Conservation (phyloP, 1,140 invertebrate species). For the Dreissena rostriformis region DNA sequence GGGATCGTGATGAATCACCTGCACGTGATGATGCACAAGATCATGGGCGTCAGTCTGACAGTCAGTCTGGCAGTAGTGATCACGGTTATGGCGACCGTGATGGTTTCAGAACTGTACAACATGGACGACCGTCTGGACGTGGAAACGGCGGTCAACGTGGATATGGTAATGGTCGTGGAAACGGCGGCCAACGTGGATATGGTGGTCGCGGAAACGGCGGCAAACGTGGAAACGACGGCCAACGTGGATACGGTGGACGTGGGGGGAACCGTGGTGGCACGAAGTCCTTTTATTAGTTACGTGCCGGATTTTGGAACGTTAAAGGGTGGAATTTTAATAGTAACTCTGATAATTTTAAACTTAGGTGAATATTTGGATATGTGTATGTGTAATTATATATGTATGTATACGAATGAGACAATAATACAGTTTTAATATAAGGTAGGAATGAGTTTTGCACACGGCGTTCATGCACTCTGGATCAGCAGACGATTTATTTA, state of each 20-base stretch:
- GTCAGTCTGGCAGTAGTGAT: too few species aligned
- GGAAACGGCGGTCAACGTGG: conserved; percentile 22
- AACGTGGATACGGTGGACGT: conserved; percentile 3
- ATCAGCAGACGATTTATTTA: too few species aligned
- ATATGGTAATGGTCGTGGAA: conserved; percentile 20
- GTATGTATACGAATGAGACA: too few species aligned
- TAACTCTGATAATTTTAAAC: conserved; percentile 1
- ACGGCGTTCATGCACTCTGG: too few species aligned
- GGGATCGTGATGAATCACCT: background rate
- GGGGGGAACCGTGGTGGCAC: conserved; percentile 15
- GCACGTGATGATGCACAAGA: conserved; percentile 14
- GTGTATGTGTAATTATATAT: too few species aligned
- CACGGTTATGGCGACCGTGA: conserved; percentile 5
- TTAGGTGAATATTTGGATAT: too few species aligned
- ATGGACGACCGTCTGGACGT: conserved; percentile 8
- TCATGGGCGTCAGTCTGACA: conserved; percentile 17
- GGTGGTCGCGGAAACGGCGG: conserved; percentile 1
- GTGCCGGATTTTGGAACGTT: conserved; percentile 2
- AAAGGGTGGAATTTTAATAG: background rate
- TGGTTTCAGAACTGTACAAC: conserved; percentile 20
- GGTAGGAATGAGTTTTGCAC: too few species aligned
- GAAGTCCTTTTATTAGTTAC: background rate
- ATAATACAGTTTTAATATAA: too few species aligned
- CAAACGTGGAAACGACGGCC: background rate
- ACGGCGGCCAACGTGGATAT: conserved; percentile 21